Evolutionary conservation across 2,113 vertebrate genomes (phyloP), one percentile per base, ranked within the genome.

Genomic region (Coptodon bakossiorum): DNA sequence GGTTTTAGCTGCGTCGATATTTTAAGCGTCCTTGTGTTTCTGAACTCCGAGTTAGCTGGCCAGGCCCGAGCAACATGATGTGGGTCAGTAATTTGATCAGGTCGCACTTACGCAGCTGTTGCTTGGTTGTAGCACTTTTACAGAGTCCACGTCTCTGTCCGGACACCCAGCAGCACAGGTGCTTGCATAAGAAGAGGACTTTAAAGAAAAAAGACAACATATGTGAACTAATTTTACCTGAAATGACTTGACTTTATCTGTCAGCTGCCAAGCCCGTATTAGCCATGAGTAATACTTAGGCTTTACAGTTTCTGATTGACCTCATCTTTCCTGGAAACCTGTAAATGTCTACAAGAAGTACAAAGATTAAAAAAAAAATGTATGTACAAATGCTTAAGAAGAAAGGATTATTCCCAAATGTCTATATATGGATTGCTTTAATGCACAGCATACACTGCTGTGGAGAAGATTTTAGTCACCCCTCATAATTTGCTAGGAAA

Each of bases 101-200:
- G 91, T 95, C 86, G 48, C 89, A 87, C 88, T 90, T 90, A 92
- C 5, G 73, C 96, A 97, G 96, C 96, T 97, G 96, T 95, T 93
- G 86, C 94, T 82, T 82, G 86, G 81, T 91, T 85, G 48, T 89
- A 38, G 85, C n/a, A 57, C 82, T 90, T 90, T 45, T 29, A 56
- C 93, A 93, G 61, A 53, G 9, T 83, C 90, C 86, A 48, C 56
- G 68, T 84, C 86, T 90, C 82, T 61, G 83, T 12, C 59, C 17
- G 84, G 78, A 86, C 88, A 91, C 66, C 54, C 59, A 48, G 56
- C 53, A 81, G 63, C 92, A 90, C 94, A 96, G 93, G 95, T 96
- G 95, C 85, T 45, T 9, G 48, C 50, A 88, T 71, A 78, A 13
- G 5, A 86, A 88, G 73, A 85, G 52, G 89, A 63, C 85, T 83